Conservation (phyloP, 2,113 vertebrate species). For the Zosterops japonicus region DNA sequence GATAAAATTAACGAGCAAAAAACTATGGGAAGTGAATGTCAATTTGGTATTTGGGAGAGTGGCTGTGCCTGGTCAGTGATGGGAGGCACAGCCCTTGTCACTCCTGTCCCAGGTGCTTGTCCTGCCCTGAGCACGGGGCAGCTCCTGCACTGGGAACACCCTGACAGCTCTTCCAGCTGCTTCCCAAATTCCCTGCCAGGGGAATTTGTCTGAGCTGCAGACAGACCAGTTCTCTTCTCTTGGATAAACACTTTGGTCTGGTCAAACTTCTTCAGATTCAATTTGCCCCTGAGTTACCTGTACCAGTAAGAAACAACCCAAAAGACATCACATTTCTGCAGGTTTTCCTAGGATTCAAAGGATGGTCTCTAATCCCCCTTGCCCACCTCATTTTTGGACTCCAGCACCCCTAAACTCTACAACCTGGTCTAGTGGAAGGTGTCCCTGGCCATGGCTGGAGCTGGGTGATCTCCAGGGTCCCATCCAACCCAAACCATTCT, state of each 20-base stretch:
- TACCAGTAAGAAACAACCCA: accelerated
- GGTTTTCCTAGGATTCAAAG: neutral
- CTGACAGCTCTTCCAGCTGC: neutral
- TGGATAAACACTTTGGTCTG: neutral
- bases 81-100: neutral
- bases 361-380: no score
- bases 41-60: neutral
- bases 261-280: neutral
- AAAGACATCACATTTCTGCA: neutral
- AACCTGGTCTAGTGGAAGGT: neutral
- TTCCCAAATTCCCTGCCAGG: neutral
- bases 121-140: neutral
- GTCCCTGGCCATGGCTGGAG: neutral
- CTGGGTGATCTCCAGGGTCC: neutral
- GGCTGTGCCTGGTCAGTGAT: neutral
- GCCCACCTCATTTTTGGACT: neutral
- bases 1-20: slow-evolving; percentile 14
- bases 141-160: neutral
- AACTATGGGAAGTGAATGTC: neutral
- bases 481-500: neutral
- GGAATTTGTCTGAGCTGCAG: neutral
- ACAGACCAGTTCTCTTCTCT: neutral
- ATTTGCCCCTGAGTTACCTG: accelerated
- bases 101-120: neutral
- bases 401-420: neutral